Percentiles rank a stretch among this genome's conserved stretches.
These are phyloP conservation scores for Latrodectus elegans DNA, from an alignment of 2,888 invertebrate genomes.

Conservation along the genomic window DNA sequence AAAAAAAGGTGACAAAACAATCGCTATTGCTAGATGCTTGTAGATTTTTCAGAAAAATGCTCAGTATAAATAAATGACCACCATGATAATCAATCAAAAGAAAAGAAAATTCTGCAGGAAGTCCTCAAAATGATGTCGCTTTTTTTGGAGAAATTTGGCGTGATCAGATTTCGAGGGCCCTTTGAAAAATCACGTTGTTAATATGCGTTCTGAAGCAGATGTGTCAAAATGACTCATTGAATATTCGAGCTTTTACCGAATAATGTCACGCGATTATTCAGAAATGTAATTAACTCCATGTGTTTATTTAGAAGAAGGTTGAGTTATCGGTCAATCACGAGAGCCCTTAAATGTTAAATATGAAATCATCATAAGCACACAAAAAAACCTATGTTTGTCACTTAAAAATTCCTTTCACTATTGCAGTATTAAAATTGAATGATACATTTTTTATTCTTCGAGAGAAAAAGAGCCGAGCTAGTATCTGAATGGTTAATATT, in stretches of 20 bases:
- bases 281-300: slow-evolving; percentile 34
- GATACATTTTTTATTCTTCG: too few species aligned
- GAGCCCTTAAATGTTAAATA: too few species aligned
- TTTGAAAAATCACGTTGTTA: slow-evolving; percentile 54
- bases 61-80: slow-evolving; percentile 5
- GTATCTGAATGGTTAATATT: too few species aligned
- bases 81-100: slow-evolving; percentile 43
- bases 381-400: too few species aligned
- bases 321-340: too few species aligned
- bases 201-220: slow-evolving; percentile 54
- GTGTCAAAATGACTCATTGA: slow-evolving; percentile 51
- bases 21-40: slow-evolving; percentile 28
- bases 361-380: too few species aligned
- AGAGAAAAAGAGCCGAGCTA: too few species aligned
- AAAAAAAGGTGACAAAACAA: slow-evolving; percentile 3
- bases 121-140: slow-evolving; percentile 32
- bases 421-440: too few species aligned
- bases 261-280: slow-evolving; percentile 49
- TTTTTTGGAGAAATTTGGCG: slow-evolving; percentile 23
- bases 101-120: slow-evolving; percentile 45
- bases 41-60: slow-evolving; percentile 39
- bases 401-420: too few species aligned
- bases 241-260: slow-evolving; percentile 51
- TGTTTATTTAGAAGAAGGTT: slow-evolving; percentile 10
- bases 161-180: slow-evolving; percentile 8